Percentiles rank a stretch among this genome's conserved stretches.
Conservation (phyloP, 1,140 invertebrate species). For the Zaprionus vittiger region DNA sequence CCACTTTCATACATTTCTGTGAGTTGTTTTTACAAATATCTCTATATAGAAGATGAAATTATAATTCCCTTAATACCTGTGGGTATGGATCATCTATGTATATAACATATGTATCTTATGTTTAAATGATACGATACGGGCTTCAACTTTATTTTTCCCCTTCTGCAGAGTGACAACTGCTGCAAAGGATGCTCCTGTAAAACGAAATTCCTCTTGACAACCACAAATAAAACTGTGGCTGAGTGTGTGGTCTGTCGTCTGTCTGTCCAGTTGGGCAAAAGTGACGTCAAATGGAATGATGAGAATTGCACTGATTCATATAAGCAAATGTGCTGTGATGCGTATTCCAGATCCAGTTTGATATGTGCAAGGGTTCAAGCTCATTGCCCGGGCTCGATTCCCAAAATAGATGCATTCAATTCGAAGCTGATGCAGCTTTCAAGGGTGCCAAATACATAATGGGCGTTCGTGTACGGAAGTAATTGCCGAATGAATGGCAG, state of each 20-base stretch:
- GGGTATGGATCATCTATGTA: no score
- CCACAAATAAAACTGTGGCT: background rate
- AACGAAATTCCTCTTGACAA: background rate
- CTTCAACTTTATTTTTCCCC: no score
- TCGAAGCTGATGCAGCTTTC: slow-evolving; percentile 24
- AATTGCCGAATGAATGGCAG: slow-evolving; percentile 43
- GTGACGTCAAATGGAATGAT: slow-evolving; percentile 42
- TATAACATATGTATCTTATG: no score
- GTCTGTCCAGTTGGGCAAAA: background rate
- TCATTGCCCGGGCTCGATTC: slow-evolving; percentile 22
- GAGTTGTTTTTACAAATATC: no score
- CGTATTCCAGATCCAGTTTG: background rate
- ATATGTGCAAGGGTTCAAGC: slow-evolving; percentile 2
- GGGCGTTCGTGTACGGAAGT: slow-evolving; percentile 18
- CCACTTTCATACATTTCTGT: no score
- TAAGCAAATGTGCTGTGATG: background rate
- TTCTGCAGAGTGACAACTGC: no score
- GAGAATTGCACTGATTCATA: slow-evolving; percentile 4
- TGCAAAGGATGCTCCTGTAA: background rate
- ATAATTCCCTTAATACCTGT: no score
- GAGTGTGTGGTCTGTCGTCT: no score
- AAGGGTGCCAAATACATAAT: slow-evolving; percentile 7
- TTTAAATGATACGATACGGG: no score
- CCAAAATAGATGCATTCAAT: slow-evolving; percentile 40
- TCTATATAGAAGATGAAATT: no score